Conservation (phyloP, 2,888 invertebrate species). For the Ditylenchus weischeri region DNA sequence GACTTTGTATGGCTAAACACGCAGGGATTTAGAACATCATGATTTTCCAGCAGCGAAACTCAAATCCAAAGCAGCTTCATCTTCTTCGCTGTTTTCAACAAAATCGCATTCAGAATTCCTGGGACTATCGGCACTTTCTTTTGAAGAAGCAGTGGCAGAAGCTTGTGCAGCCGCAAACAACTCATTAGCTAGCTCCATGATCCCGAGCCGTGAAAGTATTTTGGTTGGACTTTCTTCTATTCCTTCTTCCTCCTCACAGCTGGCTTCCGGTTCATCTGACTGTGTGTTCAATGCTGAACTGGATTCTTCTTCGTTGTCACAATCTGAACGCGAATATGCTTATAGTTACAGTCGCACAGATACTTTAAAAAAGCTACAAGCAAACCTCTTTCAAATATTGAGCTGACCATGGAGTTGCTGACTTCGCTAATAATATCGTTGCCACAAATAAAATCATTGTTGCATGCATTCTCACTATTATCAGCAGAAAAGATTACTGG, state of each 20-base stretch:
- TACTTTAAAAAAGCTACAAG: no score
- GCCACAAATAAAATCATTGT: no score
- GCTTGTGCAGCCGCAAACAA: not conserved
- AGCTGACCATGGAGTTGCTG: no score
- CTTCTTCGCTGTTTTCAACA: not conserved
- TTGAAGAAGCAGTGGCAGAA: not conserved
- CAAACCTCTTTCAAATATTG: no score
- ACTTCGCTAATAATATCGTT: no score
- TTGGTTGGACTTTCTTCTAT: slow-evolving; percentile 1
- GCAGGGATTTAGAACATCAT: no score
- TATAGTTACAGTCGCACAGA: no score
- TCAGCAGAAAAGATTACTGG: no score
- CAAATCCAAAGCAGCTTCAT: slow-evolving; percentile 8
- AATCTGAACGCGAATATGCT: no score
- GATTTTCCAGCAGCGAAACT: not conserved
- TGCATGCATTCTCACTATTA: no score
- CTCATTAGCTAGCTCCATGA: slow-evolving; percentile 1
- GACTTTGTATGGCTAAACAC: no score
- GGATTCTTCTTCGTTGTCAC: slow-evolving; percentile 12
- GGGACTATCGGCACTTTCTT: not conserved
- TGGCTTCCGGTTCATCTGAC: not conserved
- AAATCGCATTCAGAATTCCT: no score
- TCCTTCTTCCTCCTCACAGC: not conserved
- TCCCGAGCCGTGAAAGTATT: slow-evolving; percentile 6
- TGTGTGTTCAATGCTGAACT: not conserved